Evolutionary conservation across 2,888 invertebrate species (phyloP).

Genomic region (Bombyx huttoni): DNA sequence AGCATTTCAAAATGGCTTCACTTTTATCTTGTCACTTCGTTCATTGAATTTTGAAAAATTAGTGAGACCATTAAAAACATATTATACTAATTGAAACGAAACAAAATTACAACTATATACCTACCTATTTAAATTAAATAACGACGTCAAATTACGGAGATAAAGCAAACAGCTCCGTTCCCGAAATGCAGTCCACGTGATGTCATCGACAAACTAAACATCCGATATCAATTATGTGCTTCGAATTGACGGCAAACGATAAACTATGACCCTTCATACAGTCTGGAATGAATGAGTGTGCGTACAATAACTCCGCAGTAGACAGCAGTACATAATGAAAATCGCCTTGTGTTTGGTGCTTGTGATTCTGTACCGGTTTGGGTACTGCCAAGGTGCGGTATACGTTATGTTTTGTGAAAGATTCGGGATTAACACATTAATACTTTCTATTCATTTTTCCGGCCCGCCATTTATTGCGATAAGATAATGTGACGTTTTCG

Average conservation of each 20-base stretch:
- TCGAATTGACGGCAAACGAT: slow-evolving; percentile 16
- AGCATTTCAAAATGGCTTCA: too few relatives aligned
- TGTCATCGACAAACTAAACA: slow-evolving; percentile 12
- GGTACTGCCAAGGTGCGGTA: slow-evolving; percentile 5
- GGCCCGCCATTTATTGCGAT: too few relatives aligned
- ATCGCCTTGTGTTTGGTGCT: slow-evolving; percentile 3
- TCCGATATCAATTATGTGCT: slow-evolving; percentile 17
- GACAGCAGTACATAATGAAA: neutral
- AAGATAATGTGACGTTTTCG: too few relatives aligned
- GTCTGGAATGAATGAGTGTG: neutral
- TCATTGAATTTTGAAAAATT: too few relatives aligned
- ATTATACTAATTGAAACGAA: too few relatives aligned
- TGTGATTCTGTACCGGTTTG: slow-evolving; percentile 1
- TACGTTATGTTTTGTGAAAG: neutral
- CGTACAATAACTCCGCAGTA: neutral
- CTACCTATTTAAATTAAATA: too few relatives aligned
- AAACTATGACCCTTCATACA: slow-evolving; percentile 26
- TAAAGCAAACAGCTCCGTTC: neutral
- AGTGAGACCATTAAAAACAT: too few relatives aligned
- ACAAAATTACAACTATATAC: too few relatives aligned
- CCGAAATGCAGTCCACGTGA: neutral
- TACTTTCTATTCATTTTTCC: too few relatives aligned
- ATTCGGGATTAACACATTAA: too few relatives aligned
- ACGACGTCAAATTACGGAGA: too few relatives aligned
- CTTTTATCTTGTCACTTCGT: too few relatives aligned